Evolutionary conservation across 2,797 vertebrate species (phyloP).

Genomic region (Leptoclinus maculatus): DNA sequence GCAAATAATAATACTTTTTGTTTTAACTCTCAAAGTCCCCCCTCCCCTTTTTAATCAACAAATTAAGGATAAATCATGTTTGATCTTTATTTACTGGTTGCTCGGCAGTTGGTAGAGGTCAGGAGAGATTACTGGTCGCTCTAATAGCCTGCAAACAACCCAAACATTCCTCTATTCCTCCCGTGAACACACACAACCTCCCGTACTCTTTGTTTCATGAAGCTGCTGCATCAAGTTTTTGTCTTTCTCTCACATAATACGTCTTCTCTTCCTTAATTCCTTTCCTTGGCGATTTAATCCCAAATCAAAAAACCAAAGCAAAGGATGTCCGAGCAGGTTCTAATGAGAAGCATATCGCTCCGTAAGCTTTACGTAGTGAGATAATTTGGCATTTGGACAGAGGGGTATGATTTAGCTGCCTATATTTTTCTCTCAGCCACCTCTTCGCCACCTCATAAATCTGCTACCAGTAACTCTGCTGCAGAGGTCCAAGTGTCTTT

Average conservation of each 20-base stretch:
- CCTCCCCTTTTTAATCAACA: slow-evolving; percentile 85
- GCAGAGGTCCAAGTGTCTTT: slow-evolving; percentile 65
- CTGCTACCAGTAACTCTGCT: slow-evolving; percentile 68
- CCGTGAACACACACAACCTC: slow-evolving; percentile 34
- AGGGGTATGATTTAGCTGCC: slow-evolving; percentile 77
- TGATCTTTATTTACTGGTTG: slow-evolving; percentile 86
- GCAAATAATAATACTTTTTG: slow-evolving; percentile 83
- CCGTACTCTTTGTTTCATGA: slow-evolving; percentile 24
- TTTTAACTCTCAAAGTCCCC: slow-evolving; percentile 68
- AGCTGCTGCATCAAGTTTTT: slow-evolving; percentile 23
- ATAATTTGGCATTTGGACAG: slow-evolving; percentile 79
- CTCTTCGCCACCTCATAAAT: slow-evolving; percentile 78
- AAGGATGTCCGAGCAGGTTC: slow-evolving; percentile 55
- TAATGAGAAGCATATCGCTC: slow-evolving; percentile 73
- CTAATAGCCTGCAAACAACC: slow-evolving; percentile 68
- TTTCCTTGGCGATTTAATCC: not conserved
- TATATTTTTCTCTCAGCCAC: slow-evolving; percentile 78
- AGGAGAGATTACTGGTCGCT: slow-evolving; percentile 78
- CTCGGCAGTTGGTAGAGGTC: slow-evolving; percentile 82
- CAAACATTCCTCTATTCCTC: slow-evolving; percentile 64
- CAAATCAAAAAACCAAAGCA: slow-evolving; percentile 13
- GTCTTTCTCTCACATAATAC: slow-evolving; percentile 15
- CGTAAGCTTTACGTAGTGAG: slow-evolving; percentile 72
- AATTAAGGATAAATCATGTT: slow-evolving; percentile 88
- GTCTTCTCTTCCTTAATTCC: not conserved